Percentiles rank a stretch among this genome's conserved stretches.
Conservation (phyloP, 2,797 vertebrate species). For the Alectoris magna region DNA sequence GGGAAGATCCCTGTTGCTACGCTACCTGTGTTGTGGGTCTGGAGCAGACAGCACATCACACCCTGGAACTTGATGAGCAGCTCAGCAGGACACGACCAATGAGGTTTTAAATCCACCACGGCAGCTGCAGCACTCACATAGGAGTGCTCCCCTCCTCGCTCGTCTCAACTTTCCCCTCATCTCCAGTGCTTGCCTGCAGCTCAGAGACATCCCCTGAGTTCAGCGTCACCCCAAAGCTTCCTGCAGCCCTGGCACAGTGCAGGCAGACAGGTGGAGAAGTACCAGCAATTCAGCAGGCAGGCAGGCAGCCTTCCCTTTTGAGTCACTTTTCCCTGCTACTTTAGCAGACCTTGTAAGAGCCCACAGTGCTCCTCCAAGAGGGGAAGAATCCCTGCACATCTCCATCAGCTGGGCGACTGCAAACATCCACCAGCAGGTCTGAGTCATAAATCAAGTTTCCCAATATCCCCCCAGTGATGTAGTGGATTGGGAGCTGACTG, state of each 20-base stretch:
- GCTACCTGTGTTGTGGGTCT: background rate
- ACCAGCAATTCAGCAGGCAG: background rate
- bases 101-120: accelerated
- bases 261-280: background rate
- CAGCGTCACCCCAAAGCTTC: background rate
- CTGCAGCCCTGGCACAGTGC: background rate
- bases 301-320: background rate
- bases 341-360: background rate
- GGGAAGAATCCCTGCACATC: background rate
- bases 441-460: background rate
- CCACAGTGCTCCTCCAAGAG: background rate
- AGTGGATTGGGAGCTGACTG: background rate
- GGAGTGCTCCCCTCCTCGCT: accelerated
- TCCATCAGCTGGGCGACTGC: accelerated
- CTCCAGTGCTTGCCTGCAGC: background rate
- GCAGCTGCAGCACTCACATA: background rate
- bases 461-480: background rate
- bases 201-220: accelerated
- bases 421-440: background rate
- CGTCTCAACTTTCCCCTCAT: background rate
- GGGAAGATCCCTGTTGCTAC: background rate
- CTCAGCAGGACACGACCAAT: accelerated
- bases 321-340: background rate
- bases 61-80: accelerated
- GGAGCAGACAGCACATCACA: background rate